phyloP scores from a whole-genome alignment of 2,888 invertebrate genomes.

The Epirrhoe tristata region DNA sequence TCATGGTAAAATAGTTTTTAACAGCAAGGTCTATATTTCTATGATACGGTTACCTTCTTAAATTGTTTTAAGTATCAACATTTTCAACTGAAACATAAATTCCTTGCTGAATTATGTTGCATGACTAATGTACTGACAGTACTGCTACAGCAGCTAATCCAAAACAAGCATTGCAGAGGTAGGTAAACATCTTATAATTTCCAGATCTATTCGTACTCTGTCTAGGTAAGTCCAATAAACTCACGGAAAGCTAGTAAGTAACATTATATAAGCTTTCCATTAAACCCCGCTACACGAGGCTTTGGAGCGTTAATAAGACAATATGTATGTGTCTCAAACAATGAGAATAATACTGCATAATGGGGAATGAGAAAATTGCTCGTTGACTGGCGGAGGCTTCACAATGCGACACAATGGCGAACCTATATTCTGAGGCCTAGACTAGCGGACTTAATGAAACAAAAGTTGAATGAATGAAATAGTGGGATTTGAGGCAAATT shows the following conservation, averaged over 20 bases:
- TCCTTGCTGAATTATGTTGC: background rate
- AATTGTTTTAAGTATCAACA: background rate
- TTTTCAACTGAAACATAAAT: background rate
- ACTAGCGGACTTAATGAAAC: slow-evolving; percentile 70
- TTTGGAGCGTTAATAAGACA: slow-evolving; percentile 62
- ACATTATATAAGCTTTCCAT: slow-evolving; percentile 46
- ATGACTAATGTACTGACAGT: background rate
- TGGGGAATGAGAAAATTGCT: slow-evolving; percentile 81
- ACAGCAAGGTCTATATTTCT: background rate
- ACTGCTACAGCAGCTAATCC: background rate
- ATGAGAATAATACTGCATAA: slow-evolving; percentile 79
- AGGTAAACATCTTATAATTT: background rate
- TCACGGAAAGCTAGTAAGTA: slow-evolving; percentile 23
- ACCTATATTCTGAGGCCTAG: slow-evolving; percentile 72
- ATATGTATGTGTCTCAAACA: slow-evolving; percentile 73
- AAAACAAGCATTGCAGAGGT: background rate
- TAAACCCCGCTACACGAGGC: slow-evolving; percentile 46
- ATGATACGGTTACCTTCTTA: background rate
- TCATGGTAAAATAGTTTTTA: background rate
- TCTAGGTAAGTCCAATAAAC: slow-evolving; percentile 8
- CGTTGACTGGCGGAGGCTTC: slow-evolving; percentile 71
- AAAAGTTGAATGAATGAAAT: slow-evolving; percentile 73
- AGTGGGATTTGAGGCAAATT: slow-evolving; percentile 57
- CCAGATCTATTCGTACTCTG: background rate
- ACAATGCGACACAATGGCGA: slow-evolving; percentile 79